Conservation (phyloP, 2,888 invertebrate species). For the Trichogramma evanescens region DNA sequence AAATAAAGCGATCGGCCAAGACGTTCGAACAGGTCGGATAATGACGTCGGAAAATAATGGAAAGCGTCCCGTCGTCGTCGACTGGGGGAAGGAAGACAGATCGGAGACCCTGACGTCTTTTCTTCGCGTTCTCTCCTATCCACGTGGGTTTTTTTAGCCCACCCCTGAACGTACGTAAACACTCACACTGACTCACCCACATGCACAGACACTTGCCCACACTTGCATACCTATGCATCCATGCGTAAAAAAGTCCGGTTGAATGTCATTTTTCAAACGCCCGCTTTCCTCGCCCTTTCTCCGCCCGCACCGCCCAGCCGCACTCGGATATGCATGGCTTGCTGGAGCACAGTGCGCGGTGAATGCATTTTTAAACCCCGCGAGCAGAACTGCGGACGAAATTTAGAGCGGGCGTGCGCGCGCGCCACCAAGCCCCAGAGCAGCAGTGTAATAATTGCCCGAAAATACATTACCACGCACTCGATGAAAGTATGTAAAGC, state of each 20-base stretch:
- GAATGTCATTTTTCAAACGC: slow-evolving; percentile 15
- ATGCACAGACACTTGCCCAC: too few species aligned
- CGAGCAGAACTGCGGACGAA: background rate
- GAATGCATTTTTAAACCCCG: slow-evolving; percentile 10
- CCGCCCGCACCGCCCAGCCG: too few species aligned
- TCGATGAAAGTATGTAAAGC: too few species aligned
- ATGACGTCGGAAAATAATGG: slow-evolving; percentile 20
- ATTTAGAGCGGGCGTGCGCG: background rate
- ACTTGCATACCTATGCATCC: too few species aligned
- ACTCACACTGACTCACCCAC: too few species aligned
- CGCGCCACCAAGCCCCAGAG: background rate
- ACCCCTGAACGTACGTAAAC: too few species aligned
- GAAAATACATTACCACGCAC: too few species aligned
- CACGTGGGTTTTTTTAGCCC: too few species aligned
- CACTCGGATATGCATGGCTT: too few species aligned
- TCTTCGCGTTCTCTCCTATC: background rate
- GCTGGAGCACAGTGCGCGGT: background rate
- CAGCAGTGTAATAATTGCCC: too few species aligned
- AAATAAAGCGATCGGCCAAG: slow-evolving; percentile 14
- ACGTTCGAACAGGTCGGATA: slow-evolving; percentile 15
- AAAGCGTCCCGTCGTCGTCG: background rate
- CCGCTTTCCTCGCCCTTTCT: too few species aligned
- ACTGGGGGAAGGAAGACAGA: slow-evolving; percentile 6
- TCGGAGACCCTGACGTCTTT: slow-evolving; percentile 9
- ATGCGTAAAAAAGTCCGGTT: background rate